Base-by-base conservation (phyloP, 2,113 vertebrate genomes). In the Peromyscus maniculatus region DNA sequence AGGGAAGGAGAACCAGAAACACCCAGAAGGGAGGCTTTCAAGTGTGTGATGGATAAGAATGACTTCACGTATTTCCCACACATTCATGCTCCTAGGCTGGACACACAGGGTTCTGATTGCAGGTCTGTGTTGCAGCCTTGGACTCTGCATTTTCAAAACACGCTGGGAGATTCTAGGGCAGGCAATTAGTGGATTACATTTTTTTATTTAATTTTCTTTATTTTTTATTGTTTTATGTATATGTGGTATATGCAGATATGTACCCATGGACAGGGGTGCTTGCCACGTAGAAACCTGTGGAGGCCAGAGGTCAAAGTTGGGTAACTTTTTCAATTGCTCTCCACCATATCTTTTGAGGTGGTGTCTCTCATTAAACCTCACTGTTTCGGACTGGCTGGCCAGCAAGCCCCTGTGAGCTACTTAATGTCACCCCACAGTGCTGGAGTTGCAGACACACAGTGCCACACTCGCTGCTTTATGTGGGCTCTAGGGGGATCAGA, bases 21-120 rank as follows among this genome's bases (percentile, higher is more conserved):
- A 59, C 10, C n/a, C 64, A 77, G 36, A 59, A 95, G 84, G 86
- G 52, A 93, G 19, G 26, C 94, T 80, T 28, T 96, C 86, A 74
- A 26, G 33, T 43, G 31, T 66, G 55, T 43, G 4, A 11, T 87
- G 64, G 52, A 7, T 33, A 86, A 52, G 49, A 69, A 89, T 71
- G 52, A 57, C 71, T 69, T 80, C 49, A 62, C 0, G 7, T 66
- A 22, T 9, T 66, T 12, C 26, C 67, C 43, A 19, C 19, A 33
- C 11, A 15, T 28, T 33, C 19, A 15, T 22, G n/a, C 82, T 31
- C 57, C 71, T 77, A 74, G n/a, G 33, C 39, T 86, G 11, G 64
- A 2, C 3, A 3, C 33, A 4, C 15, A 84, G 64, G 31, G 33
- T 93, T 89, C 78, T 75, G 72, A 55, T 11, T 36, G 21, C 28